Evolutionary conservation across 2,113 vertebrate genomes (phyloP).

Genomic region (Macquaria ambigua): DNA sequence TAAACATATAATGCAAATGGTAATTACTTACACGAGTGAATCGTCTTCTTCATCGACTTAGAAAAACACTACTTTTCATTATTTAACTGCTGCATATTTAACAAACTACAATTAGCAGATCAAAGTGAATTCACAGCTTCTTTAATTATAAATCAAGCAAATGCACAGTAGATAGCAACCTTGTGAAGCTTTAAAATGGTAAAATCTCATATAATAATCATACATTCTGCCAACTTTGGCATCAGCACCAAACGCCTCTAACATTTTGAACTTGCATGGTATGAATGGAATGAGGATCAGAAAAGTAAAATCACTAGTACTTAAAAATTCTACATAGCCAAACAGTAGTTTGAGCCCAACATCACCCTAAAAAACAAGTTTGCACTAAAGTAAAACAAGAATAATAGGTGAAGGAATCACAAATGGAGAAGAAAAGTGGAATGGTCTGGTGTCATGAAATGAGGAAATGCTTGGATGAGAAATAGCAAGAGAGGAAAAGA

Average conservation of each 20-base stretch:
- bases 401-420: background rate
- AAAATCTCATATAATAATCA: background rate
- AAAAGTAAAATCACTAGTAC: background rate
- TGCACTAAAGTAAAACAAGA: conserved; percentile 20
- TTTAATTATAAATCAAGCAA: background rate
- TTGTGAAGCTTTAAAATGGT: background rate
- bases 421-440: conserved; percentile 13
- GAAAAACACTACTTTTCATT: background rate
- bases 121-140: background rate
- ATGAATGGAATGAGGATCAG: background rate
- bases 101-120: conserved; percentile 8
- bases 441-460: conserved; percentile 12
- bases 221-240: background rate
- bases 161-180: background rate
- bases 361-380: background rate
- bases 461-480: conserved; percentile 38
- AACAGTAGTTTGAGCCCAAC: background rate
- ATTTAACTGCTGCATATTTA: conserved; percentile 4
- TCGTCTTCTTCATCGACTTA: background rate
- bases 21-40: background rate
- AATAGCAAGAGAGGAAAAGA: conserved; percentile 24
- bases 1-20: background rate
- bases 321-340: background rate
- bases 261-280: background rate
- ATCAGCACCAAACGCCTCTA: background rate